Base-by-base conservation (phyloP, 2,888 invertebrate species). In the Oxytorus armatus region DNA sequence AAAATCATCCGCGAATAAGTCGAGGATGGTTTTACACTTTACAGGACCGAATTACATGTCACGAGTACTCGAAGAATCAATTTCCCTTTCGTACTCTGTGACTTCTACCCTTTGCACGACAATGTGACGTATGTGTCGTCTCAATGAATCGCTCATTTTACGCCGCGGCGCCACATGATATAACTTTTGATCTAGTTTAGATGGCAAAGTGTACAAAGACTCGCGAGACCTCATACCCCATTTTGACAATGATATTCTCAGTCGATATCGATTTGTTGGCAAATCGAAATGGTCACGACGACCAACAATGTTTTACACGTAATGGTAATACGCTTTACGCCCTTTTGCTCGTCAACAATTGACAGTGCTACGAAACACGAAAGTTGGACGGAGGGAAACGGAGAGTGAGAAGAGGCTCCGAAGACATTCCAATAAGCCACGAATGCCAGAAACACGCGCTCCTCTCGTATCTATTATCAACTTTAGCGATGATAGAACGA, bases 381-480 rank as follows among this genome's bases (percentile, higher is more conserved):
- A 69, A 76, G 76, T 74, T 74, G 16, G 29, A 4, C 18, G 16
- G n/a, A 68, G 44, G 33, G 16, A 39, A 53, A 39, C 53, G 36
- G 36, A 36, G 36, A 36, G 8, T 36, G n/a, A 29, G 29, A 21
- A 14, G 10, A 55, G 14, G 4, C n/a, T n/a, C 16, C 63, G 55
- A 49, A 70, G 57, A 66, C 66, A 53, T 76, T 79, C 72, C 76
- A 79, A 79, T 72, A 66, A 79, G 76, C 76, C 21, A n/a, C n/a
- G 70, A 68, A 72, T 36, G 63, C 76, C 44, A 59, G 75, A 75
- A 59, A 65, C 75, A 75, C 59, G 65, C 70, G 66, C 10, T 59
- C 49, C n/a, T 51, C 61, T 42, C 66, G 36, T 72, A 79, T 75
- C 76, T 66, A 72, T 75, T 76, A 76, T 68, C 39, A 61, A 63